Percentiles rank a stretch among this genome's conserved stretches.
Conservation (phyloP, 1,140 invertebrate species). For the Drosophila murphyi region DNA sequence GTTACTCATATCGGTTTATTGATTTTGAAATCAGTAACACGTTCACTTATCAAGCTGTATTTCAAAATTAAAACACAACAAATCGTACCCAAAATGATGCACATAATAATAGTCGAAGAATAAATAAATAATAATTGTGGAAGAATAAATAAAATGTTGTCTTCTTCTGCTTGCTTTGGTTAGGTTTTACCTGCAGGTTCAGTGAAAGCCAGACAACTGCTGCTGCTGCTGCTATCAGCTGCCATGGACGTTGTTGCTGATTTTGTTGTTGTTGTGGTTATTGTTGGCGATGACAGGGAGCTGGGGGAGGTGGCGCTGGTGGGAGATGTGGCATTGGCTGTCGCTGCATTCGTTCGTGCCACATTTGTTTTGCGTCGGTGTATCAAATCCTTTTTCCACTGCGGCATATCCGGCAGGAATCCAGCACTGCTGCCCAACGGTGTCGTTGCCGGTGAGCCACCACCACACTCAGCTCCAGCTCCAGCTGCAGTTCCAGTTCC, state of each 20-base stretch:
- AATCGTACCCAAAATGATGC: too few relatives aligned
- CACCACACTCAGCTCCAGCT: constrained; percentile 8
- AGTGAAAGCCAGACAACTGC: constrained; percentile 64
- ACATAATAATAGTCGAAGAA: too few relatives aligned
- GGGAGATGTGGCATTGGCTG: constrained; percentile 42
- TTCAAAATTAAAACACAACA: too few relatives aligned
- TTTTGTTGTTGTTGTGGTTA: too few relatives aligned
- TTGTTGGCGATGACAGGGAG: not conserved
- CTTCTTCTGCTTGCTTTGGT: not conserved
- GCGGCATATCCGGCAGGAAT: constrained; percentile 85
- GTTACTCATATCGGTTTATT: not conserved
- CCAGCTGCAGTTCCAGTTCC: constrained; percentile 14
- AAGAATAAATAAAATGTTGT: too few relatives aligned
- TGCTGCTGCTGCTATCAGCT: constrained; percentile 40
- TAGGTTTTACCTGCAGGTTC: constrained; percentile 55
- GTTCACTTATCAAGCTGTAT: too few relatives aligned
- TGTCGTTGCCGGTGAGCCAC: constrained; percentile 36
- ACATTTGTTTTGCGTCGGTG: constrained; percentile 86
- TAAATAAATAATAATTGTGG: too few relatives aligned
- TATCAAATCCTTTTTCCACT: constrained; percentile 91
- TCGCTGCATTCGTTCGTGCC: constrained; percentile 70
- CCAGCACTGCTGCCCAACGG: constrained; percentile 33
- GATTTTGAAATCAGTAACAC: not conserved
- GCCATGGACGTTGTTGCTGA: not conserved
- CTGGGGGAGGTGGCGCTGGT: constrained; percentile 4